These are phyloP conservation scores for Saccostrea glomerata DNA, from an alignment of 1,140 invertebrate species.

Conservation along the genomic window DNA sequence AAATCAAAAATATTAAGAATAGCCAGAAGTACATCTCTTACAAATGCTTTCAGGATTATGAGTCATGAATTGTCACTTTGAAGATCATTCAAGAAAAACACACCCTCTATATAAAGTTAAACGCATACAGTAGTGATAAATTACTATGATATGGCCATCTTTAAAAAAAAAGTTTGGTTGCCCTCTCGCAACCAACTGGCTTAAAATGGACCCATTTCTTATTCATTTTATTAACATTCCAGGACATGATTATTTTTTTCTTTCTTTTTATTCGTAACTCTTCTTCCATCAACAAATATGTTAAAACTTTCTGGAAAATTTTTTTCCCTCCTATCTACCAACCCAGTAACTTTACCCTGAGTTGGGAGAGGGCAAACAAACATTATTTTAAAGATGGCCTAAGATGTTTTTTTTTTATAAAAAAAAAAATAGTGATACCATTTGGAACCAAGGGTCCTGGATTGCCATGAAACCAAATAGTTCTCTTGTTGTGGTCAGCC, in stretches of 20 bases:
- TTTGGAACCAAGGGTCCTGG: slow-evolving; percentile 72
- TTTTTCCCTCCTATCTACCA: background rate
- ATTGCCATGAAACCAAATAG: slow-evolving; percentile 77
- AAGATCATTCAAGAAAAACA: background rate
- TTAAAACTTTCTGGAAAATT: background rate
- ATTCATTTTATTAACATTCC: no score
- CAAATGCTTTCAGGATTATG: no score
- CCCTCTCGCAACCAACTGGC: no score
- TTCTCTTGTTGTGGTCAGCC: slow-evolving; percentile 74
- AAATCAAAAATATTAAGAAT: background rate
- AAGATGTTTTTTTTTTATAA: background rate
- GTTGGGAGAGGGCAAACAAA: background rate
- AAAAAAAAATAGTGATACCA: slow-evolving; percentile 53
- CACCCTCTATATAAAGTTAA: no score
- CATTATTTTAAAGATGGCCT: background rate
- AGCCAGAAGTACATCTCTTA: background rate
- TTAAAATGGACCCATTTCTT: no score
- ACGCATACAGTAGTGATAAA: no score
- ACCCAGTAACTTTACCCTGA: background rate
- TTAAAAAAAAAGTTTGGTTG: no score
- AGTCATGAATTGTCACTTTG: no score
- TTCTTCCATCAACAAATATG: background rate
- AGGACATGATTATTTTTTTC: background rate
- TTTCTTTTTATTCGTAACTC: background rate
- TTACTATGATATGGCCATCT: no score